Evolutionary conservation across 1,140 invertebrate genomes (phyloP), one percentile per base, ranked within the genome.

Genomic region (Sesamia nonagrioides): DNA sequence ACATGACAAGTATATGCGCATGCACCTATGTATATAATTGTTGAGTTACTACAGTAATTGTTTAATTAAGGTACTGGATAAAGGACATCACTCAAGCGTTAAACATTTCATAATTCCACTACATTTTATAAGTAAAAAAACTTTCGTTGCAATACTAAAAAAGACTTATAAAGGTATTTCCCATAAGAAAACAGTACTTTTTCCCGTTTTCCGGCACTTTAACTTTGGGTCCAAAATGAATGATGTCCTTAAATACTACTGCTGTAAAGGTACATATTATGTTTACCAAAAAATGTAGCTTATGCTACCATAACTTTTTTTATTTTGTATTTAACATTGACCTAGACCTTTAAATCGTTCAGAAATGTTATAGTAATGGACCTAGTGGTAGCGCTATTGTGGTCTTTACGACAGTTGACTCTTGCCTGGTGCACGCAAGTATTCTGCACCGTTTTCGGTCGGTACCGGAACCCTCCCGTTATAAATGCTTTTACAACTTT

Each of bases 341-440:
- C 74, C 74, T 66, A 76, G 74, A 76, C 66, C 74, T 76, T 76
- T 74, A 60, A 33, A 60, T 15, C 37, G 56, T 45, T 52, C 60
- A 9, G 58, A 50, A 76, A 76, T 69, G 66, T 69, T 69, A 61
- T 61, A 42, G 45, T 54, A 60, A 54, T 48, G 60, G 48, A 40
- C 42, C 15, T 40, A 66, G 42, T 52, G 33, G 9, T 54, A 71
- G 54, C 50, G 76, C 52, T 33, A 76, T 75, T 76, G 21, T 66
- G 74, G 48, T 60, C 15, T 76, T 76, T 54, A 61, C 40, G 21
- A 48, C 27, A 27, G 58, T 75, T 27, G 18, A 78, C 37, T 42
- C n/a, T 78, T 78, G 66, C 76, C 52, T 78, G 76, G 18, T 58
- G 40, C 76, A 78, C 76, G 76, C 76, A 71, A 42, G 11, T 50